Evolutionary conservation across 2,113 vertebrate species (phyloP).

Genomic region (Cynoglossus semilaevis): DNA sequence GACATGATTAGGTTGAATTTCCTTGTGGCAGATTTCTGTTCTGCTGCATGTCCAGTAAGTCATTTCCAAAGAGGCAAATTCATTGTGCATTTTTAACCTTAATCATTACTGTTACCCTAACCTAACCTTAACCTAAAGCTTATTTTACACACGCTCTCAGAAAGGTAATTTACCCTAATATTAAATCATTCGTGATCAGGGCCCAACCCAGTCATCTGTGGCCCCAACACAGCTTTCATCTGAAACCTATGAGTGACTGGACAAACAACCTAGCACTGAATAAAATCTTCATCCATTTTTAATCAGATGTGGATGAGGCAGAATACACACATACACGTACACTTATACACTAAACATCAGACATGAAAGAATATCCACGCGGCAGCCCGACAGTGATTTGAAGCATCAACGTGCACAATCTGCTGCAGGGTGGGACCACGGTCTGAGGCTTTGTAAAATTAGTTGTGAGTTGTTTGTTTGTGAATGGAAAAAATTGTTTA

Average conservation of each 20-base stretch:
- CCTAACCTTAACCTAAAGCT: not conserved
- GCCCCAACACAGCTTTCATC: constrained; percentile 22
- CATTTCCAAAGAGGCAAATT: too few relatives aligned
- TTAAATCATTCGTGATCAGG: not conserved
- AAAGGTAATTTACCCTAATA: not conserved
- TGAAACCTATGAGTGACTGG: constrained; percentile 24
- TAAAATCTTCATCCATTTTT: constrained; percentile 66
- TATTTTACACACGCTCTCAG: not conserved
- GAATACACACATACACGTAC: constrained; percentile 9
- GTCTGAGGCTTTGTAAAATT: constrained; percentile 26
- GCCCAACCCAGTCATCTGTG: not conserved
- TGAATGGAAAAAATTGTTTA: constrained; percentile 18
- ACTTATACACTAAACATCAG: constrained; percentile 37
- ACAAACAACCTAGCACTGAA: constrained; percentile 40
- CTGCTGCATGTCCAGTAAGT: too few relatives aligned
- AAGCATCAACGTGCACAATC: constrained; percentile 20
- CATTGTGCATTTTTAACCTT: too few relatives aligned
- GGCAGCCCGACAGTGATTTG: constrained; percentile 9
- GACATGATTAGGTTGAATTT: too few relatives aligned
- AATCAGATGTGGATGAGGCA: constrained; percentile 31
- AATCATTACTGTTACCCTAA: not conserved
- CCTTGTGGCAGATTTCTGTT: too few relatives aligned
- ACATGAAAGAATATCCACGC: constrained; percentile 34
- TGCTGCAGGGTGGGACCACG: constrained; percentile 22
- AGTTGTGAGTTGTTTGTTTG: constrained; percentile 9